phyloP scores from a whole-genome alignment of 2,113 vertebrate species.

The Elephantulus edwardii region DNA sequence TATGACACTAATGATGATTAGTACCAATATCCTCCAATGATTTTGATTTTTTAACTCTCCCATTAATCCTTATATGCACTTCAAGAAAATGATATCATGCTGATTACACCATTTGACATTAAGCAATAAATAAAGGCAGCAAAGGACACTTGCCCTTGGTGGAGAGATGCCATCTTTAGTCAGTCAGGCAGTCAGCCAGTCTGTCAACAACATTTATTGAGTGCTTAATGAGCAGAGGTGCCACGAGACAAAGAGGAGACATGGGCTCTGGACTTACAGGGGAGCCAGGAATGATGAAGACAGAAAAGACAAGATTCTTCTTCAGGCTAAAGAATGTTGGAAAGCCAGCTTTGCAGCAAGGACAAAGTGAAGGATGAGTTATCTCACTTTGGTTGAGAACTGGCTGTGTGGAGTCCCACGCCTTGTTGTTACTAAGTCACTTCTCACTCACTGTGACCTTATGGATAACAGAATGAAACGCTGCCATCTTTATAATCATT shows the following conservation, averaged over 20 bases:
- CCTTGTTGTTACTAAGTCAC: not conserved
- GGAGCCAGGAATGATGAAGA: not conserved
- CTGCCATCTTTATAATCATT: not conserved
- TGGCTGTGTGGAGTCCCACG: accelerated
- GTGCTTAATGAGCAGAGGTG: constrained; percentile 47
- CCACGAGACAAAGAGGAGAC: constrained; percentile 7
- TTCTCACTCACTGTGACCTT: not conserved
- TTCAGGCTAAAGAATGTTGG: not conserved
- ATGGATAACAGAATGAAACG: not conserved
- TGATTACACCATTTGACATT: constrained; percentile 56
- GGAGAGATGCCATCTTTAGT: constrained; percentile 60
- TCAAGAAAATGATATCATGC: constrained; percentile 60
- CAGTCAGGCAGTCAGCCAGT: constrained; percentile 42
- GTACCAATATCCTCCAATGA: not conserved
- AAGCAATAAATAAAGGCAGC: constrained; percentile 56
- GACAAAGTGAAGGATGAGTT: not conserved
- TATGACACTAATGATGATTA: not conserved
- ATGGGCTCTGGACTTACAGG: not conserved
- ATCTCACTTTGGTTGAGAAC: not conserved
- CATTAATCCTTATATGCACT: constrained; percentile 50
- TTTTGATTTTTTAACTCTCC: constrained; percentile 50
- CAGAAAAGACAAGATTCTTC: not conserved
- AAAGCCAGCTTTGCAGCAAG: not conserved
- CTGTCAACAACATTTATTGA: constrained; percentile 66
- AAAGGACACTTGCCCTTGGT: constrained; percentile 61